Evolutionary conservation across 2,888 invertebrate genomes (phyloP).

Genomic region (Fissipunctia ypsillon): DNA sequence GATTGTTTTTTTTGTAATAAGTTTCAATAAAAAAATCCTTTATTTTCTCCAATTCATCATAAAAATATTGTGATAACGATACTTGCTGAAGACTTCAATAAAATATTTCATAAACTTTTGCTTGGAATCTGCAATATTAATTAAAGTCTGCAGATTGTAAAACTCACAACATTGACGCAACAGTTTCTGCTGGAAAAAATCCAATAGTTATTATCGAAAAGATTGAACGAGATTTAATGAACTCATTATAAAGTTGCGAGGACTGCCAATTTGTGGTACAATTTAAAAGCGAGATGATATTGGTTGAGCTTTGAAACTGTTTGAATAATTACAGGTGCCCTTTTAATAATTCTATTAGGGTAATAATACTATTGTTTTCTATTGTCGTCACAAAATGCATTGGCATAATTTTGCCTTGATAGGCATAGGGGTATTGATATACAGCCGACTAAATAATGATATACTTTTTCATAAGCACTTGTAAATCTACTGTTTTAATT

Average conservation of each 20-base stretch:
- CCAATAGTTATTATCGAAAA: constrained; percentile 73
- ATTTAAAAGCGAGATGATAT: constrained; percentile 29
- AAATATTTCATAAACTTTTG: constrained; percentile 34
- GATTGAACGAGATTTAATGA: constrained; percentile 79
- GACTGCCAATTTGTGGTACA: constrained; percentile 65
- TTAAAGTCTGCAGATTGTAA: constrained; percentile 45
- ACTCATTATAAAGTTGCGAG: constrained; percentile 86
- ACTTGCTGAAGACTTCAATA: constrained; percentile 4
- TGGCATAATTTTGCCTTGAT: too few relatives aligned
- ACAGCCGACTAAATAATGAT: too few relatives aligned
- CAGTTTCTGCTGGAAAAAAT: constrained; percentile 70
- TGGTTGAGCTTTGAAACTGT: background rate
- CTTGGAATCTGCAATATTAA: constrained; percentile 42
- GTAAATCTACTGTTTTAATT: background rate
- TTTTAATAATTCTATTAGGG: too few relatives aligned
- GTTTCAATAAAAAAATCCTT: background rate
- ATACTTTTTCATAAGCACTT: background rate
- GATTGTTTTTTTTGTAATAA: background rate
- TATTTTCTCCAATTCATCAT: background rate
- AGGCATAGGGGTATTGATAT: too few relatives aligned
- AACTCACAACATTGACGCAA: constrained; percentile 46
- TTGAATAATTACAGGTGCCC: too few relatives aligned
- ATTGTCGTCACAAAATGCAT: background rate
- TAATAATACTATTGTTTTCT: background rate
- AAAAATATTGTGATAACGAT: constrained; percentile 14